Base-by-base conservation (phyloP, 1,140 invertebrate genomes). In the Drosophila sucinea region DNA sequence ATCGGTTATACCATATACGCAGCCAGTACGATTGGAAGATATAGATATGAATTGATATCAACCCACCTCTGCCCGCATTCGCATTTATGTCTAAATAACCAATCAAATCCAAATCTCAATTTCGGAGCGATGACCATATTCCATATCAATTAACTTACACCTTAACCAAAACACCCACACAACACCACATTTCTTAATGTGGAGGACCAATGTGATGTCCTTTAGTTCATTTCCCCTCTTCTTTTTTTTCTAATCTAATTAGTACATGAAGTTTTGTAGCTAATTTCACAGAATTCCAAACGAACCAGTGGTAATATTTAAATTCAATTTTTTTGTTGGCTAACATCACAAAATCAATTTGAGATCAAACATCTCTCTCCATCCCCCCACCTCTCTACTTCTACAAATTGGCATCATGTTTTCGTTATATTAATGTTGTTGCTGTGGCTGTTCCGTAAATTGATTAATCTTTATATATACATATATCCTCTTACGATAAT, bases 1-100 rank as follows among this genome's bases (percentile, higher is more conserved):
- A 92, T 99, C 98, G 25, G 95, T 99, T 23, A 95, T 99, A 93
- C 98, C 98, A 41, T 93, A 99, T 80, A 94, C 95, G 67, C 97
- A 99, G 94, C 98, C 98, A 77, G 98, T 99, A 10, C 93, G 97
- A 90, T 97, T 97, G 33, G 98, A 99, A 94, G 98, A 99, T 90
- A 95, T 99, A 77, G 98, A 99, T 97, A 91, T 87, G 81, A 85
- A 91, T 91, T 91, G 72, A 90, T 85, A 79, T 76, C 77, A 70
- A 84, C 75, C 82, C 71, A 81, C 64, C 74, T 76, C 75, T 74
- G 78, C 75, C 71, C 75, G 65, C 70, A 71, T 80, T 71, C 65
- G 77, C 81, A 86, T 81, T 86, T 86, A 86, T 86, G 82, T 86
- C 72, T 85, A 84, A 85, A 68, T 67, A 64, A 74, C 30, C 66